A percentile compares a stretch with the other conserved stretches of the same genome.
Conservation (phyloP, 2,888 invertebrate genomes). For the Netelia inedita region DNA sequence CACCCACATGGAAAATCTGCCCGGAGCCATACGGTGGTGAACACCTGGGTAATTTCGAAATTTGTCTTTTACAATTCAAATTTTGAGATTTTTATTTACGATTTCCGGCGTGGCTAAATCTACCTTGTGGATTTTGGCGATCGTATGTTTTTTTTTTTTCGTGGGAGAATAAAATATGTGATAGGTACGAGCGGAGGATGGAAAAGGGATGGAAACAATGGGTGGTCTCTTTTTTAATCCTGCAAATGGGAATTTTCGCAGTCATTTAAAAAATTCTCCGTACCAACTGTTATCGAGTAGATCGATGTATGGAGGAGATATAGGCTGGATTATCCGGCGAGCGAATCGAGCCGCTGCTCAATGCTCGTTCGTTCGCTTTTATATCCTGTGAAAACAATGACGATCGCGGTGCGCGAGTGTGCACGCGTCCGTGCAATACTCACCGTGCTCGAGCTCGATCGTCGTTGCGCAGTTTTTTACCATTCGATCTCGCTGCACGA, state of each 20-base stretch:
- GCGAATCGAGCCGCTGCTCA: constrained; percentile 33
- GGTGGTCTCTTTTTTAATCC: background rate
- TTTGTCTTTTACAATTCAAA: background rate
- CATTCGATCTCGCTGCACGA: constrained; percentile 58
- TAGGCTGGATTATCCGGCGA: constrained; percentile 4
- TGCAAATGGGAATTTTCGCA: constrained; percentile 8
- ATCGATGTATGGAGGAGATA: constrained; percentile 24
- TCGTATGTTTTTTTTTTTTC: background rate
- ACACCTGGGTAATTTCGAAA: constrained; percentile 45
- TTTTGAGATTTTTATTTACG: background rate
- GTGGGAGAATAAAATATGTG: background rate
- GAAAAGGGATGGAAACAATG: background rate
- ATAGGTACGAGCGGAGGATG: background rate
- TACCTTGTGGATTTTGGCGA: background rate
- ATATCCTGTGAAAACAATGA: constrained; percentile 61
- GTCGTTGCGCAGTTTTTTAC: constrained; percentile 62
- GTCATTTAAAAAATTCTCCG: background rate
- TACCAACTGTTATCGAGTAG: background rate
- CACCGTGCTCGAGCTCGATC: constrained; percentile 47
- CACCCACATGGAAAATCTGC: constrained; percentile 76
- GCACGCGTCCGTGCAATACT: background rate
- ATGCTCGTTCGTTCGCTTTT: constrained; percentile 14
- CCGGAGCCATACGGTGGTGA: constrained; percentile 34
- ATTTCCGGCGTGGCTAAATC: background rate
- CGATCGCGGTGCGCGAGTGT: background rate